These are phyloP conservation scores for Atherinosoma microstoma DNA, from an alignment of 2,797 vertebrate species.

Conservation along the genomic window DNA sequence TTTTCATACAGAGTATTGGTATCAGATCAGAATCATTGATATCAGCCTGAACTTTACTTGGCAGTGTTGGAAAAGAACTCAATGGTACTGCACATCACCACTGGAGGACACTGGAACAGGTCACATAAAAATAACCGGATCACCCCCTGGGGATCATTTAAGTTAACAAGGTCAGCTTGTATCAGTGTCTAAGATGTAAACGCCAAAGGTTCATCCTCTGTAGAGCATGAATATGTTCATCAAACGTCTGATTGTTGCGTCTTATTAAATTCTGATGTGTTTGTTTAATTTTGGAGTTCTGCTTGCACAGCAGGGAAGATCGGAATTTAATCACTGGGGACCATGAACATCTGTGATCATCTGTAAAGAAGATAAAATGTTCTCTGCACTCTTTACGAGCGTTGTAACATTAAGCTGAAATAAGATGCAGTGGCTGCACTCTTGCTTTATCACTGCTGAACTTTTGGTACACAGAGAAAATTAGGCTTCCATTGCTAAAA, in stretches of 20 bases:
- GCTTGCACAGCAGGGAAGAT: neutral
- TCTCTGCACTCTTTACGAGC: constrained; percentile 6
- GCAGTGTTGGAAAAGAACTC: too few species aligned
- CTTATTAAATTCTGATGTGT: neutral
- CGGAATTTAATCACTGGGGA: neutral
- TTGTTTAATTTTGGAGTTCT: neutral
- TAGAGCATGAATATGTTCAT: neutral
- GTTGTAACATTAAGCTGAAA: constrained; percentile 1
- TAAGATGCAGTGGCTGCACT: constrained; percentile 11
- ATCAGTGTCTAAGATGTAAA: neutral
- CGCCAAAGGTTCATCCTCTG: neutral
- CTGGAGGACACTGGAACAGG: neutral
- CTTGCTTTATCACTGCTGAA: constrained; percentile 21
- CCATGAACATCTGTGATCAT: neutral
- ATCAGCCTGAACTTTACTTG: too few species aligned
- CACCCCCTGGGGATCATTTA: neutral
- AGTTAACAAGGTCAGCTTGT: neutral
- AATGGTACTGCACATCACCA: too few species aligned
- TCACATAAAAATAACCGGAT: neutral
- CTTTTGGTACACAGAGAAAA: constrained; percentile 24
- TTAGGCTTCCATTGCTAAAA: constrained; percentile 35
- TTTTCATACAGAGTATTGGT: too few species aligned
- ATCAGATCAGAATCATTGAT: too few species aligned
- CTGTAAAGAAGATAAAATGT: neutral
- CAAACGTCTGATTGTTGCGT: neutral